phyloP scores from a whole-genome alignment of 2,113 vertebrate species.

The Thamnophis sirtalis region DNA sequence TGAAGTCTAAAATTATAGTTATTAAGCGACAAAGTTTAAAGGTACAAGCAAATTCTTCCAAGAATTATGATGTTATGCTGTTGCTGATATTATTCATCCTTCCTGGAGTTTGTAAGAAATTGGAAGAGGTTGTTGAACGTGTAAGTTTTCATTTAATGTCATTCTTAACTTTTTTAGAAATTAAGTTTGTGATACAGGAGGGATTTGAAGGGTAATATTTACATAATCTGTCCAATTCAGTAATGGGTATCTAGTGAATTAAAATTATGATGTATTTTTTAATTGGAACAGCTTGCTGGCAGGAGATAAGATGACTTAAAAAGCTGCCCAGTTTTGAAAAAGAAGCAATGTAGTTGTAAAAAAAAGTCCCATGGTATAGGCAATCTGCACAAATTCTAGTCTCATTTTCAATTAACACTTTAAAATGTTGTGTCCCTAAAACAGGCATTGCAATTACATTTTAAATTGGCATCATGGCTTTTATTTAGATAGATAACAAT shows the following conservation, averaged over 20 bases:
- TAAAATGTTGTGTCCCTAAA: background rate
- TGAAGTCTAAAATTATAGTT: background rate
- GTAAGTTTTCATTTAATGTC: slow-evolving; percentile 42
- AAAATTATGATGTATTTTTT: slow-evolving; percentile 42
- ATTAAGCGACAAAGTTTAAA: background rate
- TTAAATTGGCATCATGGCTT: background rate
- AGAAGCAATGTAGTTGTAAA: background rate
- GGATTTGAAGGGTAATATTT: slow-evolving; percentile 51
- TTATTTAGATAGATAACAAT: background rate
- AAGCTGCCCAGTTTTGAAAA: background rate
- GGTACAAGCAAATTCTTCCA: background rate
- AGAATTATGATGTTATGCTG: background rate
- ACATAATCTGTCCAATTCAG: slow-evolving; percentile 49
- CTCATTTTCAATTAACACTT: slow-evolving; percentile 12
- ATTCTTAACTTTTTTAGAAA: slow-evolving; percentile 45
- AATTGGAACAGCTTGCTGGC: slow-evolving; percentile 43
- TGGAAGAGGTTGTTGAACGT: slow-evolving; percentile 40
- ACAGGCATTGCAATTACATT: background rate
- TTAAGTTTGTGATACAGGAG: slow-evolving; percentile 43
- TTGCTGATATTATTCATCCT: background rate
- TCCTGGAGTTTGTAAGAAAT: background rate
- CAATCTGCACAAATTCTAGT: background rate
- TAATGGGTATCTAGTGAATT: slow-evolving; percentile 37
- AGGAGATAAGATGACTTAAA: slow-evolving; percentile 40
- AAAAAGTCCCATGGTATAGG: background rate